phyloP scores from a whole-genome alignment of 1,140 invertebrate species.

The Atta cephalotes region DNA sequence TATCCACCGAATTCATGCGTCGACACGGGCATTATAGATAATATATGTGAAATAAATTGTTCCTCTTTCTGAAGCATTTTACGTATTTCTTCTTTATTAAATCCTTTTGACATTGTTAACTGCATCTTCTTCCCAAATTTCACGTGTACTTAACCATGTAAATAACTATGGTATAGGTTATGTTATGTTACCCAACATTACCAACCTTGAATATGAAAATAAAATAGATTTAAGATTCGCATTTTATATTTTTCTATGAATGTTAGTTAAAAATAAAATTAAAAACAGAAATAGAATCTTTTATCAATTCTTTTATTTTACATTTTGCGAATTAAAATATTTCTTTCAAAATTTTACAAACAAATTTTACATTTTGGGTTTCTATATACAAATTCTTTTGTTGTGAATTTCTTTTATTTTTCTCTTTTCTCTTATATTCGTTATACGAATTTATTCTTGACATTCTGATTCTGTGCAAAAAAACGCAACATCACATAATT shows the following conservation, averaged over 20 bases:
- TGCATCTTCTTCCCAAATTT: slow-evolving; percentile 75
- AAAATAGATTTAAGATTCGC: background rate
- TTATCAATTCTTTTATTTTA: background rate
- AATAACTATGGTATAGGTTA: slow-evolving; percentile 47
- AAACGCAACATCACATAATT: no score
- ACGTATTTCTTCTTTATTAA: slow-evolving; percentile 80
- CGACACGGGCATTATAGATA: slow-evolving; percentile 83
- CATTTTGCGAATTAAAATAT: background rate
- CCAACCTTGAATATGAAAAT: background rate
- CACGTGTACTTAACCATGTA: slow-evolving; percentile 57
- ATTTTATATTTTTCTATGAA: background rate
- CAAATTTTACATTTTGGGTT: no score
- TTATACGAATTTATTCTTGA: no score
- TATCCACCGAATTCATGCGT: slow-evolving; percentile 75
- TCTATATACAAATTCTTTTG: no score
- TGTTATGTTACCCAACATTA: background rate
- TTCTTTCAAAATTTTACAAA: background rate
- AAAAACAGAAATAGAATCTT: background rate
- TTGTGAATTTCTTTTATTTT: no score
- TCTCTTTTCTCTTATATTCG: no score
- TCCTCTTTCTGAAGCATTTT: slow-evolving; percentile 81
- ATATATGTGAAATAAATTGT: slow-evolving; percentile 84
- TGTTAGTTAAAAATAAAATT: background rate
- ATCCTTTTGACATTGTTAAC: slow-evolving; percentile 80
- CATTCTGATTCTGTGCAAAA: no score